Base-by-base conservation (phyloP, 2,888 invertebrate genomes). In the Andrena haemorrhoa region DNA sequence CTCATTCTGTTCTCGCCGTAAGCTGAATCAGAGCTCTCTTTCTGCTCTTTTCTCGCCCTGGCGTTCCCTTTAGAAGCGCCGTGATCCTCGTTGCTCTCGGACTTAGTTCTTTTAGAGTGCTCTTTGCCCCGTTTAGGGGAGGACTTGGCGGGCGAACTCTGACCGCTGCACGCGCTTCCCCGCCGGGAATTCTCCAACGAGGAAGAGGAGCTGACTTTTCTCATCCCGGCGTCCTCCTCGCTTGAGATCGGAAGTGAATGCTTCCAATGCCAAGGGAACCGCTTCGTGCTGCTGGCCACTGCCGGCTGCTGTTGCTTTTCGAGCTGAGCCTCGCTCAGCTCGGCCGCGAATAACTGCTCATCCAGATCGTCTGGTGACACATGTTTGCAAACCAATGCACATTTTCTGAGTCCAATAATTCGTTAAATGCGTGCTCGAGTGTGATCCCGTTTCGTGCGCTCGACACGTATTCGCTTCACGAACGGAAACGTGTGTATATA, bases 291-390 rank as follows among this genome's bases (percentile, higher is more conserved):
- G 41, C 86, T 79, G 10, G 89, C 75, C 56, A 81, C 74, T 33
- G 85, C 68, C 69, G 84, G 69, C 58, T 84, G 78, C 63, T 87
- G 89, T 63, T 89, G 86, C 68, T 77, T 88, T 77, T 90, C 88
- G 58, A 75, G 84, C 76, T 90, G 89, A 70, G 83, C 86, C 85
- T 86, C 88, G 85, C 88, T 87, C 60, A 82, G 79, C 84, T 92
- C 90, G 71, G 75, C 88, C 64, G 89, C 93, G 86, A 94, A 93
- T 84, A 94, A 91, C 88, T 92, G 91, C 90, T 92, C 94, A 86
- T 94, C 94, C 91, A 94, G 92, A 89, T 94, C 94, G 92, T 94
- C 94, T 94, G 88, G 89, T 87, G 90, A 89, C 89, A 92, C 70
- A 86, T 82, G 66, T 84, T 84, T 76, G 82, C 72, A 88, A 53